A percentile compares a stretch with the other conserved stretches of the same genome.
Conservation (phyloP, 2,888 invertebrate species). For the Morpho deidamia region DNA sequence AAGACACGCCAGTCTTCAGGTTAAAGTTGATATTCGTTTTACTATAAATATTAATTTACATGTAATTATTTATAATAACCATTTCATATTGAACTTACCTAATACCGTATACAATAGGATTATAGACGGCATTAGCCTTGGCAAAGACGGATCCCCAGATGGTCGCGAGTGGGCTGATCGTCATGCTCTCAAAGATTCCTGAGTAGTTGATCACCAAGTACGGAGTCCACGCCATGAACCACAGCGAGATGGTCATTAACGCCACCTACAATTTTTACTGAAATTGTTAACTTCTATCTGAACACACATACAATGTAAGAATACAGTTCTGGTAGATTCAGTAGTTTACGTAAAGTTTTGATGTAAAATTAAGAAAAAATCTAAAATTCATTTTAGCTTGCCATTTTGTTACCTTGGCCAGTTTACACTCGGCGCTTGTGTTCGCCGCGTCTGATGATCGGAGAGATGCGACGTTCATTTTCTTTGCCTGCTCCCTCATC, state of each 20-base stretch:
- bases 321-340: too few relatives aligned
- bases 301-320: background rate
- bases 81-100: constrained; percentile 71
- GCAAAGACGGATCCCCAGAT: constrained; percentile 95
- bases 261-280: constrained; percentile 79
- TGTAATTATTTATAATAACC: too few relatives aligned
- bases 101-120: constrained; percentile 94
- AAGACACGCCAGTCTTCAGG: background rate
- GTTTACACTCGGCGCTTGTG: constrained; percentile 90
- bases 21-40: too few relatives aligned
- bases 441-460: constrained; percentile 87
- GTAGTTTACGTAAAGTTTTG: too few relatives aligned
- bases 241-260: constrained; percentile 91
- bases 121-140: constrained; percentile 94
- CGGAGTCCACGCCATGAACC: constrained; percentile 96
- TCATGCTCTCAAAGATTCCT: constrained; percentile 86
- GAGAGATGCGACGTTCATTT: constrained; percentile 94
- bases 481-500: constrained; percentile 94
- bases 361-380: too few relatives aligned
- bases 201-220: constrained; percentile 90
- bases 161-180: constrained; percentile 87
- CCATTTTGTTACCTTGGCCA: constrained; percentile 88
- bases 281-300: too few relatives aligned
- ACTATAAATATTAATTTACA: too few relatives aligned
- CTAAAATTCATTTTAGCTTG: too few relatives aligned